Percentiles rank a stretch among this genome's conserved stretches.
Evolutionary conservation across 1,140 invertebrate species (phyloP).

Genomic region (Microplitis demolitor): DNA sequence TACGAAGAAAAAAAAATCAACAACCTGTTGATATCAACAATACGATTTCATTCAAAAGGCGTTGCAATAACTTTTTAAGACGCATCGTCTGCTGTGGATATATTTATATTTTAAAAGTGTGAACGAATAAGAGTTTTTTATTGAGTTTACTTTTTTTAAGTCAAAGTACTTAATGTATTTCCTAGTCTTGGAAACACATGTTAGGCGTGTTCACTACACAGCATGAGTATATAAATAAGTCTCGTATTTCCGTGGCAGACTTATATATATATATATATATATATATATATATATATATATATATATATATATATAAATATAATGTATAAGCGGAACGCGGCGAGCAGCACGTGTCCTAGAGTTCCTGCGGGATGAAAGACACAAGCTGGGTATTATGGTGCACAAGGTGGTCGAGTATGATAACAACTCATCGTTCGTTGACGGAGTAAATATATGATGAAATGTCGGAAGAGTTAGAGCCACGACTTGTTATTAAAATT

Average conservation of each 20-base stretch:
- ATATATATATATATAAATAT: not conserved
- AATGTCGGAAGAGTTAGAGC: slow-evolving; percentile 1
- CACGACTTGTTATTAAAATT: slow-evolving; percentile 28
- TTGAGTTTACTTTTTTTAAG: not conserved
- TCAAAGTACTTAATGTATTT: not conserved
- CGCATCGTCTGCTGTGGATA: not conserved
- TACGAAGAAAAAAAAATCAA: slow-evolving; percentile 27
- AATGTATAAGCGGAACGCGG: not conserved
- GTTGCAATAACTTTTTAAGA: not conserved
- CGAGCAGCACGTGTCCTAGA: not conserved
- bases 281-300: not conserved
- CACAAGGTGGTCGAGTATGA: too few species aligned
- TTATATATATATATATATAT: not conserved
- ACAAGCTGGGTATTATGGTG: too few species aligned
- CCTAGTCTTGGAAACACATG: slow-evolving; percentile 8
- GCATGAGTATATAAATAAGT: slow-evolving; percentile 20
- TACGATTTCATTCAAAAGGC: not conserved
- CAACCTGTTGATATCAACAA: slow-evolving; percentile 34
- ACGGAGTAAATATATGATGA: not conserved
- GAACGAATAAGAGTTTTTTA: not conserved
- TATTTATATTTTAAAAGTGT: not conserved
- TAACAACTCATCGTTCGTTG: not conserved
- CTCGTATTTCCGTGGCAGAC: slow-evolving; percentile 15
- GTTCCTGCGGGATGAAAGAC: not conserved
- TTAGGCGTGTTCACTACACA: not conserved